Base-by-base conservation (phyloP, 2,888 invertebrate species). In the Lysandra coridon region DNA sequence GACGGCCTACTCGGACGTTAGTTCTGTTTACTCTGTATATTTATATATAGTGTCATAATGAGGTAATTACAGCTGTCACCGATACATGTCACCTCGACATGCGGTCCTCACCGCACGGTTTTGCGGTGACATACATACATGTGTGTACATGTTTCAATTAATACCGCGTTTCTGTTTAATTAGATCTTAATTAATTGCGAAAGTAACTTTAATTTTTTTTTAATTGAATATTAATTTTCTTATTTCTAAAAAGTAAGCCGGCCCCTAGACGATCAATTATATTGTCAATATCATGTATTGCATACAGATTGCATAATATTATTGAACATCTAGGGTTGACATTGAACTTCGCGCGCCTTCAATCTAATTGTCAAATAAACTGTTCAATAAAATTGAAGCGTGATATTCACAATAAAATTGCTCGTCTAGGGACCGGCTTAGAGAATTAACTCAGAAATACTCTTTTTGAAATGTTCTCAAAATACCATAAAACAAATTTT, bases 11-110 rank as follows among this genome's bases (percentile, higher is more conserved):
- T 33, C 33, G 44, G 7, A 44, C 7, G 6, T 23, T 23, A 23
- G 44, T 7, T 6, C 57, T 17, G 4, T 4, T 14, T 57, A 17
- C 57, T 17, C 14, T 4, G 57, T 17, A 17, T 14, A 4, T 4
- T 17, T 4, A 3, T 17, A 57, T 17, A 62, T 62, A 62, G 23
- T 23, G 6, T 62, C 23, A 62, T 62, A 79, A 64, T 78, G 69
- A 53, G 73, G 44, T 73, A 37, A 78, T 78, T 62, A 40, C 30
- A 44, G 49, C 74, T 40, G 74, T 44, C 74, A 40, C 49, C 74
- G 44, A 74, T 44, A 40, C 49, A 10, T 44, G 49, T 74, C 74
- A 74, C 44, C 74, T 44, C 74, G 74, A 49, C 40, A 74, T 44
- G 7, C 74, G 74, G 23, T 23, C 40, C 12, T 3, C 74, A 44